Conservation (phyloP, 2,888 invertebrate species). For the Mesopsocus fuscifrons region DNA sequence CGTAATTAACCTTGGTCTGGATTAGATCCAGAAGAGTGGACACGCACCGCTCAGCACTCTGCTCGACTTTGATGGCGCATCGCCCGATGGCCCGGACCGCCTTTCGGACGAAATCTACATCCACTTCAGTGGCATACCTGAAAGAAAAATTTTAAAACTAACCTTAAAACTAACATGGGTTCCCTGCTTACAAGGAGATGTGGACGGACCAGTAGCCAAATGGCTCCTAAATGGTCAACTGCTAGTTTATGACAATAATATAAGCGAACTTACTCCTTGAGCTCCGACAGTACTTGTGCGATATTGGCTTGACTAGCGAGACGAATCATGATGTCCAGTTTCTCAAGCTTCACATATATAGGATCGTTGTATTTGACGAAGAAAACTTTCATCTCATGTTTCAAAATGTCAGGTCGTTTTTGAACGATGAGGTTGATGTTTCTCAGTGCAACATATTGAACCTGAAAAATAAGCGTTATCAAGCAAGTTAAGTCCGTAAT, state of each 20-base stretch:
- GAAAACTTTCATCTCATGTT: constrained; percentile 99
- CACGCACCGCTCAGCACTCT: constrained; percentile 95
- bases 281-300: constrained; percentile 90
- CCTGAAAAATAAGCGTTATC: too few relatives aligned
- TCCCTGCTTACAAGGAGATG: too few relatives aligned
- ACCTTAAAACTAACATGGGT: too few relatives aligned
- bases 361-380: constrained; percentile 99
- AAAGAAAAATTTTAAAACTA: constrained; percentile 7
- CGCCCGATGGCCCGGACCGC: constrained; percentile 96
- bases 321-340: constrained; percentile 97
- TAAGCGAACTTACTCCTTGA: constrained; percentile 69
- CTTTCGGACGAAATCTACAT: constrained; percentile 98
- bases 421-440: constrained; percentile 99
- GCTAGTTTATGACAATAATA: too few relatives aligned
- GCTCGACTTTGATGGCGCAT: constrained; percentile 96
- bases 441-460: constrained; percentile 94
- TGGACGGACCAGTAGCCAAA: too few relatives aligned
- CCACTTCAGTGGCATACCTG: constrained; percentile 89
- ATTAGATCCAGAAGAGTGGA: constrained; percentile 93
- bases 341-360: constrained; percentile 97
- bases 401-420: constrained; percentile 94
- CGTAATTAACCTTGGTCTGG: constrained; percentile 98
- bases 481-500: too few relatives aligned
- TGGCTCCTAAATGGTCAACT: too few relatives aligned
- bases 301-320: constrained; percentile 96